Conservation (phyloP, 2,113 vertebrate genomes). For the Sphaerodactylus townsendi region DNA sequence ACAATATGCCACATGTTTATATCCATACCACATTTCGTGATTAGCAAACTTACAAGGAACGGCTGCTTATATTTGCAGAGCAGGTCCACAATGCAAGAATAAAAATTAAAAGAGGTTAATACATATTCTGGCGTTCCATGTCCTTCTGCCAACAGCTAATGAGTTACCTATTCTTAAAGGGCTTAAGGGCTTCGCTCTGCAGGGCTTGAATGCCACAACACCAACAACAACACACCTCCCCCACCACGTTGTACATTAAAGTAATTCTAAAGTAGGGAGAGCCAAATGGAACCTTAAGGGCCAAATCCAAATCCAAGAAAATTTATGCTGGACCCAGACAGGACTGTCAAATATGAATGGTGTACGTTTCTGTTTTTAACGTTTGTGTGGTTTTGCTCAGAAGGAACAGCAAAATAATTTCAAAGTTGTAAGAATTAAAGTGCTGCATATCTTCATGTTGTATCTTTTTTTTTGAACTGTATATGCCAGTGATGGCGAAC, state of each 20-base stretch:
- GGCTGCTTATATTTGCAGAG: conserved; percentile 65
- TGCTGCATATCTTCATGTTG: background rate
- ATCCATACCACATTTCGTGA: conserved; percentile 5
- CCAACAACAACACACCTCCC: no score
- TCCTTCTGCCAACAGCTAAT: background rate
- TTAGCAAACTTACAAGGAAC: conserved; percentile 72
- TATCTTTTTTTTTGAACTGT: no score
- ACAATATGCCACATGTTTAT: background rate
- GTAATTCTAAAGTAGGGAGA: background rate
- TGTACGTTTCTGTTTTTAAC: background rate
- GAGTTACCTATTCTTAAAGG: background rate
- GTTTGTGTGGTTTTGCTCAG: background rate
- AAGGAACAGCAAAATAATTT: background rate
- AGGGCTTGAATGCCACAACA: conserved; percentile 4
- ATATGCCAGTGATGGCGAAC: no score
- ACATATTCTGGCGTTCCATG: conserved; percentile 5
- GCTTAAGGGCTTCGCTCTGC: background rate
- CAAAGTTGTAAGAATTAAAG: background rate
- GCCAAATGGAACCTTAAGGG: background rate
- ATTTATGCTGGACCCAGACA: background rate
- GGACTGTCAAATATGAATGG: background rate
- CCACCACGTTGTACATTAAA: background rate
- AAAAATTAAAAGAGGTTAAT: conserved; percentile 72
- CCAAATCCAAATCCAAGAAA: background rate
- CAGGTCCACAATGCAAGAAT: conserved; percentile 69